Conservation (phyloP, 2,888 invertebrate genomes). For the Aphrophora alni region DNA sequence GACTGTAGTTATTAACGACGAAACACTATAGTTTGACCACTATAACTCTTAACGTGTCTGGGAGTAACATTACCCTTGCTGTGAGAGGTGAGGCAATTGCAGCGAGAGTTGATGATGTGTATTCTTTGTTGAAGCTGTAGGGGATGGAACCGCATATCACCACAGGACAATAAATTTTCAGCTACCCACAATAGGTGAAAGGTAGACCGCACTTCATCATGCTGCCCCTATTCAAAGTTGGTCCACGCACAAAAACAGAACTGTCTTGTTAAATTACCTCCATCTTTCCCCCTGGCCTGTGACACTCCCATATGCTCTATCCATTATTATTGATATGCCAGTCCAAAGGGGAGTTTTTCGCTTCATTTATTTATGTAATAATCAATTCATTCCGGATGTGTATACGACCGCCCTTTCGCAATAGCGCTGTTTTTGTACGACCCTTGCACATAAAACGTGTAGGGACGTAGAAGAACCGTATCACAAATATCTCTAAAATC, state of each 20-base stretch:
- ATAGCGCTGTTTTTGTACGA: neutral
- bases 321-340: slow-evolving; percentile 32
- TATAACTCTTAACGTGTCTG: too few species aligned
- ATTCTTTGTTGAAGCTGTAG: neutral
- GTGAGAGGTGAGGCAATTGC: neutral
- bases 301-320: slow-evolving; percentile 42
- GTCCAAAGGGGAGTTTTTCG: slow-evolving; percentile 26
- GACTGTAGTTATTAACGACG: too few species aligned
- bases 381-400: slow-evolving; percentile 40
- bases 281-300: slow-evolving; percentile 30
- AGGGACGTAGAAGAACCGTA: neutral
- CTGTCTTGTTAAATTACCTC: slow-evolving; percentile 43
- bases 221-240: slow-evolving; percentile 38
- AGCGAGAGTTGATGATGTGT: neutral
- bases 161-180: neutral
- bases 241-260: slow-evolving; percentile 40
- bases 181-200: slow-evolving; percentile 34
- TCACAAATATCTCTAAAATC: slow-evolving; percentile 9
- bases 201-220: slow-evolving; percentile 39
- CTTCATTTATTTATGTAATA: slow-evolving; percentile 42
- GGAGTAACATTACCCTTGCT: too few species aligned
- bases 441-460: slow-evolving; percentile 4
- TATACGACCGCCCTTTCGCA: slow-evolving; percentile 3
- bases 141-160: slow-evolving; percentile 6
- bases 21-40: too few species aligned